These are phyloP conservation scores for Squalus acanthias DNA, from an alignment of 2,797 vertebrate genomes.

Conservation along the genomic window DNA sequence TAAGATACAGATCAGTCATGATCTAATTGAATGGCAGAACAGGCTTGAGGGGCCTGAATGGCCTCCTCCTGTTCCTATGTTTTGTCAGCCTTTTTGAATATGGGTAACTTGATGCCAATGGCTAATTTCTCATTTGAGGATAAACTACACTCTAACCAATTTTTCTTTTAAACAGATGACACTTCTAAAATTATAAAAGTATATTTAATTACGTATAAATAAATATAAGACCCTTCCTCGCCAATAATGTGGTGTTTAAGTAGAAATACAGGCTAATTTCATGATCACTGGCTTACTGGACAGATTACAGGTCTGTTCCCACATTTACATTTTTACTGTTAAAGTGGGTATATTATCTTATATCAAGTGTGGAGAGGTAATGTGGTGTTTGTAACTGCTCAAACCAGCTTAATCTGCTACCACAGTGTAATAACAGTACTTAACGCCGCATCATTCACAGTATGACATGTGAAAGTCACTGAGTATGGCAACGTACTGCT, in stretches of 20 bases:
- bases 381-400: neutral
- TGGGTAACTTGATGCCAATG: neutral
- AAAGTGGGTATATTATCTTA: neutral
- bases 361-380: neutral
- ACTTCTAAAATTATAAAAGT: neutral
- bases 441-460: neutral
- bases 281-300: neutral
- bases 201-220: neutral
- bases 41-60: neutral
- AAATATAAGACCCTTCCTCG: neutral
- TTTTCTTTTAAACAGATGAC: neutral
- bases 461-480: neutral
- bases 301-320: neutral
- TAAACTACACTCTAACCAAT: neutral
- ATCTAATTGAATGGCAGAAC: neutral
- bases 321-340: neutral
- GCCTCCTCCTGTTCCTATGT: neutral
- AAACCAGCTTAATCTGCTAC: neutral
- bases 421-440: slow-evolving; percentile 28
- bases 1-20: neutral
- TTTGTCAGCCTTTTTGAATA: neutral
- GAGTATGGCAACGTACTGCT: neutral
- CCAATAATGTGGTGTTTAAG: neutral
- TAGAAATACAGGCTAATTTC: neutral
- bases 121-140: neutral